Conservation (phyloP, 2,888 invertebrate species). For the Escarpia spicata region DNA sequence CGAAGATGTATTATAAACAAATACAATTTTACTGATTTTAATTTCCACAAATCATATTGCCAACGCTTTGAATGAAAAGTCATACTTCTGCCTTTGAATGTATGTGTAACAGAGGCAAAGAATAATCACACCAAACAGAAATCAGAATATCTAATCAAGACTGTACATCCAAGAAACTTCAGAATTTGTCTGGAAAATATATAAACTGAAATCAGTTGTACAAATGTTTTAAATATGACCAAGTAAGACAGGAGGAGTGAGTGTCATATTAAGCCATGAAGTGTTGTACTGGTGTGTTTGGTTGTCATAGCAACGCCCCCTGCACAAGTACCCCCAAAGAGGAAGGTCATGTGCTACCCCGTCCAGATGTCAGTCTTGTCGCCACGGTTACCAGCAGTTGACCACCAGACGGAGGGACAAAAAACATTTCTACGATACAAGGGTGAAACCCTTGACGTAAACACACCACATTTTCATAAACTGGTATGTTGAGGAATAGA, state of each 20-base stretch:
- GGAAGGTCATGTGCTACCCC: constrained; percentile 66
- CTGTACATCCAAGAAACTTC: too few species aligned
- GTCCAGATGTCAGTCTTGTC: constrained; percentile 88
- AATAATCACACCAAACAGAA: not conserved
- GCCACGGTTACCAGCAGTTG: constrained; percentile 85
- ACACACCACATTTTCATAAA: constrained; percentile 89
- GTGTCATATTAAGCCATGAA: not conserved
- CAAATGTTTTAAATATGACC: not conserved
- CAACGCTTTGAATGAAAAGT: too few species aligned
- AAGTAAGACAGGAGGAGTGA: not conserved
- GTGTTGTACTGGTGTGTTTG: not conserved
- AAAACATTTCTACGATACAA: constrained; percentile 80
- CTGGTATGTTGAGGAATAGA: constrained; percentile 71
- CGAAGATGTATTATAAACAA: too few species aligned
- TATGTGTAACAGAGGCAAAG: too few species aligned
- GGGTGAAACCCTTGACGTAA: constrained; percentile 84
- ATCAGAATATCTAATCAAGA: too few species aligned
- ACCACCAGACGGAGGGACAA: constrained; percentile 73
- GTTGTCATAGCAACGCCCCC: not conserved
- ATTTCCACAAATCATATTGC: too few species aligned
- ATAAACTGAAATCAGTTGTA: not conserved
- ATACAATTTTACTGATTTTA: too few species aligned
- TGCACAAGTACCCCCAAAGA: not conserved
- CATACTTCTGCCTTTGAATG: too few species aligned
- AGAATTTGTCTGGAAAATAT: not conserved